Conservation (phyloP, 1,140 invertebrate species). For the Phortica variegata region DNA sequence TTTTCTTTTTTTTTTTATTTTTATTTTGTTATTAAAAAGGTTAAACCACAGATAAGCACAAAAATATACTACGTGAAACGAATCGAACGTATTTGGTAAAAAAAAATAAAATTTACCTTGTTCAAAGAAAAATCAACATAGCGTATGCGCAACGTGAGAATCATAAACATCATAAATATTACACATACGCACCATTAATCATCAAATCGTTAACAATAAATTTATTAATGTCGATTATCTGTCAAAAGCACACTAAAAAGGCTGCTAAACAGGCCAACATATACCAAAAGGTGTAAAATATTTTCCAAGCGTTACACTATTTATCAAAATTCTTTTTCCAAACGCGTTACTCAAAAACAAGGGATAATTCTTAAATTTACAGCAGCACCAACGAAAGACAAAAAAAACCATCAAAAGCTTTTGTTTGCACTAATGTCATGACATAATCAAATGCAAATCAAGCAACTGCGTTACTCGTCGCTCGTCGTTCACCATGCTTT, state of each 20-base stretch:
- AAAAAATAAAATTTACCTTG: too few species aligned
- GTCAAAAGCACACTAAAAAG: neutral
- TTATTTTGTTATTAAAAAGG: slow-evolving; percentile 6
- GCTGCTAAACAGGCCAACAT: slow-evolving; percentile 33
- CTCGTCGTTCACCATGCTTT: neutral
- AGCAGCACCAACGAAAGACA: slow-evolving; percentile 9
- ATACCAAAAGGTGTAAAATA: slow-evolving; percentile 35
- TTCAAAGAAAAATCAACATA: too few species aligned
- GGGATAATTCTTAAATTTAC: slow-evolving; percentile 38
- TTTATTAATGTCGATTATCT: slow-evolving; percentile 52
- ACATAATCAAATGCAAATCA: slow-evolving; percentile 51
- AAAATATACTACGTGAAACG: too few species aligned
- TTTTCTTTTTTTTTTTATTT: too few species aligned
- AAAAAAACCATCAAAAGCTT: slow-evolving; percentile 12
- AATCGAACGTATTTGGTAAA: too few species aligned
- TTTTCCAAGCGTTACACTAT: slow-evolving; percentile 36
- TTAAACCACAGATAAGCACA: slow-evolving; percentile 2
- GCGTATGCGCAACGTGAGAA: slow-evolving; percentile 23
- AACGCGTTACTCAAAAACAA: slow-evolving; percentile 17
- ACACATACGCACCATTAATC: slow-evolving; percentile 49
- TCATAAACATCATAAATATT: slow-evolving; percentile 48
- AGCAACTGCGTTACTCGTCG: slow-evolving; percentile 25
- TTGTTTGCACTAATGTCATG: slow-evolving; percentile 27
- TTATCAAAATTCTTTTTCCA: slow-evolving; percentile 34
- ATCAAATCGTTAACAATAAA: slow-evolving; percentile 49